A percentile compares a stretch with the other conserved stretches of the same genome.
These are phyloP conservation scores for Bufotes viridis DNA, from an alignment of 2,797 vertebrate genomes.

Conservation along the genomic window DNA sequence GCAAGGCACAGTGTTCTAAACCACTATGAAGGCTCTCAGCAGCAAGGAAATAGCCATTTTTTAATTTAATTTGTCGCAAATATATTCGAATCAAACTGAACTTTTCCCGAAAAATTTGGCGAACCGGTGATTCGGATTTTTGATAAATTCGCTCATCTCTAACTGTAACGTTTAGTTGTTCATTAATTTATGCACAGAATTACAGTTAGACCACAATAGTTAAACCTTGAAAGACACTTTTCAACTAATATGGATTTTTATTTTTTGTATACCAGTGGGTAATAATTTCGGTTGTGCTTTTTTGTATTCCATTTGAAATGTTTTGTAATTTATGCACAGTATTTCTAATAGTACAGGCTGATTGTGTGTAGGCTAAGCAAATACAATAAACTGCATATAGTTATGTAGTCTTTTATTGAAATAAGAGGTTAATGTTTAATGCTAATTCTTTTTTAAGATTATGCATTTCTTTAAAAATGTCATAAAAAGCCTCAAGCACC, in stretches of 20 bases:
- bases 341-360: neutral
- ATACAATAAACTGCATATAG: neutral
- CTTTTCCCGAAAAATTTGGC: too few species aligned
- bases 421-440: slow-evolving; percentile 28
- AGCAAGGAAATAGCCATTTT: too few species aligned
- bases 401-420: neutral
- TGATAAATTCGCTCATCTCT: too few species aligned
- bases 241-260: neutral
- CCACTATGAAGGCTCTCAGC: too few species aligned
- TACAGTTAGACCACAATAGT: neutral
- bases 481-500: slow-evolving; percentile 26
- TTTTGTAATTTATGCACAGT: neutral
- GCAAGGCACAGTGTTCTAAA: too few species aligned
- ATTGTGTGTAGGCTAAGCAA: neutral
- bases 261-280: neutral
- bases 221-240: neutral
- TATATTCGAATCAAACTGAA: too few species aligned
- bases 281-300: neutral
- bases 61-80: too few species aligned
- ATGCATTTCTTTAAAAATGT: slow-evolving; percentile 40
- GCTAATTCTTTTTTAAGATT: slow-evolving; percentile 35
- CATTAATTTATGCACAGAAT: too few species aligned
- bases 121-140: too few species aligned
- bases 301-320: neutral
- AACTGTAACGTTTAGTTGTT: too few species aligned